A percentile compares a stretch with the other conserved stretches of the same genome.
These are phyloP conservation scores for Ondatra zibethicus DNA, from an alignment of 2,113 vertebrate species.

Conservation along the genomic window DNA sequence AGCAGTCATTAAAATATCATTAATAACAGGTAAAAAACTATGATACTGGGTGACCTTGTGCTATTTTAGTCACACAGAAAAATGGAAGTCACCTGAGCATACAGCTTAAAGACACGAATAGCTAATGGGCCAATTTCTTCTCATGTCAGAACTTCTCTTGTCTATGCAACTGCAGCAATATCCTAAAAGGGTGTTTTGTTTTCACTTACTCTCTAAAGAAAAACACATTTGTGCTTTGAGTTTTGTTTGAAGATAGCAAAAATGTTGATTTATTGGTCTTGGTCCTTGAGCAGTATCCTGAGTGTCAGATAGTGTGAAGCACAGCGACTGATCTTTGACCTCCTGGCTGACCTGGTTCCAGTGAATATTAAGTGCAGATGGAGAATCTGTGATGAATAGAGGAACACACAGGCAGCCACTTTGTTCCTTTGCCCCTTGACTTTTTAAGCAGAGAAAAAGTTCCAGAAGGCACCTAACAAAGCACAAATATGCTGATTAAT, in stretches of 20 bases:
- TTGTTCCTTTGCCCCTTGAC: conserved; percentile 45
- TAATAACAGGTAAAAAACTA: not conserved
- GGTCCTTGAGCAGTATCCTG: not conserved
- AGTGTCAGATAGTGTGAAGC: not conserved
- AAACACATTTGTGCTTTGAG: not conserved
- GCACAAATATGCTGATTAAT: conserved; percentile 38
- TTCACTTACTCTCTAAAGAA: conserved; percentile 38
- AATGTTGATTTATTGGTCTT: conserved; percentile 28
- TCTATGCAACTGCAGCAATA: not conserved
- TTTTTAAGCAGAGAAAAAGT: not conserved
- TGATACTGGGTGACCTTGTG: not conserved
- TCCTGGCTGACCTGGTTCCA: not conserved
- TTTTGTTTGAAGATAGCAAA: not conserved
- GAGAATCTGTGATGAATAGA: conserved; percentile 19
- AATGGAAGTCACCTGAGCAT: not conserved
- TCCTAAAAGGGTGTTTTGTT: conserved; percentile 26
- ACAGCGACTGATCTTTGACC: not conserved
- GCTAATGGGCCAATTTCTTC: conserved; percentile 1
- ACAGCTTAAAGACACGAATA: conserved; percentile 12
- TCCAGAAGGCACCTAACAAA: not conserved
- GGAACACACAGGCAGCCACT: conserved; percentile 49
- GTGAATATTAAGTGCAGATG: conserved; percentile 63
- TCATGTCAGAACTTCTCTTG: conserved; percentile 10
- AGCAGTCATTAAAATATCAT: not conserved
- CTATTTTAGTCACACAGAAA: conserved; percentile 18